Percentiles rank a stretch among this genome's conserved stretches.
Conservation (phyloP, 1,140 invertebrate species). For the Zelostemma sp. region DNA sequence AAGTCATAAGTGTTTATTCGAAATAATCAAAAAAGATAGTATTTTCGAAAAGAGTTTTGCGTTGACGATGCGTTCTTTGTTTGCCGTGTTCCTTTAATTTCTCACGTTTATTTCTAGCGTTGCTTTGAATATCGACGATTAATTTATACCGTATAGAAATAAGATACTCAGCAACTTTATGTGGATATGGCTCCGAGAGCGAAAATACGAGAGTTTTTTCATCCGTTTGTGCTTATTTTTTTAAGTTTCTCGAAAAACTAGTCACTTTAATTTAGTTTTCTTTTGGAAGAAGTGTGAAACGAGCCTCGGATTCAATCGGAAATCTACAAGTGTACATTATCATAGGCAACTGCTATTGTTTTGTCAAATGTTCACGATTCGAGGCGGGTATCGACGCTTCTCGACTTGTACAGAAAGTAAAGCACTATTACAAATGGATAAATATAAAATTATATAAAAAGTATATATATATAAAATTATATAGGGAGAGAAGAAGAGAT, state of each 20-base stretch:
- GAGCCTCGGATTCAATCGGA: conserved; percentile 5
- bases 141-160: conserved; percentile 3
- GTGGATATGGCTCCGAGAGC: background rate
- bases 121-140: conserved; percentile 5
- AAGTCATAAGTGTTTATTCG: too few species aligned
- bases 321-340: too few species aligned
- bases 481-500: conserved; percentile 52
- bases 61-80: too few species aligned
- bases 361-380: background rate
- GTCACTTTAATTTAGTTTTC: conserved; percentile 58
- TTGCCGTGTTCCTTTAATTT: conserved; percentile 14
- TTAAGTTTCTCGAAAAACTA: conserved; percentile 62
- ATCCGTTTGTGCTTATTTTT: conserved; percentile 8
- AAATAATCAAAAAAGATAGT: too few species aligned
- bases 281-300: conserved; percentile 6
- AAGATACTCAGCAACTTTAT: background rate
- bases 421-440: conserved; percentile 60
- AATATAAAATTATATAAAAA: conserved; percentile 34
- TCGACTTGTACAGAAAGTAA: conserved; percentile 62
- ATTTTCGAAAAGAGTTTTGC: too few species aligned
- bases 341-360: too few species aligned
- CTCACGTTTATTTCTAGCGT: conserved; percentile 7
- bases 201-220: background rate
- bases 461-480: conserved; percentile 25
- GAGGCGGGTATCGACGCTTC: conserved; percentile 55